Conservation (phyloP, 2,797 vertebrate genomes). For the Hemitrygon akajei region DNA sequence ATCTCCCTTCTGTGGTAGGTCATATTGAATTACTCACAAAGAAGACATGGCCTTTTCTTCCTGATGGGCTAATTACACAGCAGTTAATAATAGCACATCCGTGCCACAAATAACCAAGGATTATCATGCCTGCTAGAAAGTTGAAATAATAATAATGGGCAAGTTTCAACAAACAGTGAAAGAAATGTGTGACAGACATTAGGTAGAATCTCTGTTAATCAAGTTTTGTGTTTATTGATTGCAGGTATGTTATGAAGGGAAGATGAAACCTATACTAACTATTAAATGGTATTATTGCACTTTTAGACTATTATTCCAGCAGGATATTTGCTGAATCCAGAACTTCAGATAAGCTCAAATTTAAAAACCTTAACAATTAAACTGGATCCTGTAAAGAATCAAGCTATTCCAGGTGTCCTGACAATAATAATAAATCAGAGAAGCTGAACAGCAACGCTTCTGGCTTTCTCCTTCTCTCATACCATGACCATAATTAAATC, state of each 20-base stretch:
- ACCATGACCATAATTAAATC: not conserved
- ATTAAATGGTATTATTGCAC: not conserved
- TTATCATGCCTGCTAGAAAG: constrained; percentile 48
- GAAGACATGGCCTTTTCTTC: constrained; percentile 55
- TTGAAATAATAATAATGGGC: constrained; percentile 41
- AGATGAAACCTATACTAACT: not conserved
- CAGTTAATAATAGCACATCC: constrained; percentile 65
- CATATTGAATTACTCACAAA: constrained; percentile 59
- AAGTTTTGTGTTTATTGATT: constrained; percentile 14
- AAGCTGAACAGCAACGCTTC: not conserved
- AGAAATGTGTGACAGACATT: constrained; percentile 29
- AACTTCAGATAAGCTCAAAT: not conserved
- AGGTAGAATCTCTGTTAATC: constrained; percentile 5
- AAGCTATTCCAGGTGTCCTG: constrained; percentile 3
- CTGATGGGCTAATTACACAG: constrained; percentile 67
- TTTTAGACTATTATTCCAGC: constrained; percentile 6
- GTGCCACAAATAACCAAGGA: constrained; percentile 54
- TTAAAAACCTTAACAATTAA: not conserved
- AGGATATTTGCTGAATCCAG: not conserved
- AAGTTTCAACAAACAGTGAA: constrained; percentile 39
- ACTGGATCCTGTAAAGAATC: not conserved
- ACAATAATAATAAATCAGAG: not conserved
- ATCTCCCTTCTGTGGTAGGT: constrained; percentile 49
- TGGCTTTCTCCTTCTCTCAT: not conserved
- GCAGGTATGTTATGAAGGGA: constrained; percentile 19